Percentiles rank a stretch among this genome's conserved stretches.
Evolutionary conservation across 2,113 vertebrate species (phyloP).

Genomic region (Nannobrachium achirus): DNA sequence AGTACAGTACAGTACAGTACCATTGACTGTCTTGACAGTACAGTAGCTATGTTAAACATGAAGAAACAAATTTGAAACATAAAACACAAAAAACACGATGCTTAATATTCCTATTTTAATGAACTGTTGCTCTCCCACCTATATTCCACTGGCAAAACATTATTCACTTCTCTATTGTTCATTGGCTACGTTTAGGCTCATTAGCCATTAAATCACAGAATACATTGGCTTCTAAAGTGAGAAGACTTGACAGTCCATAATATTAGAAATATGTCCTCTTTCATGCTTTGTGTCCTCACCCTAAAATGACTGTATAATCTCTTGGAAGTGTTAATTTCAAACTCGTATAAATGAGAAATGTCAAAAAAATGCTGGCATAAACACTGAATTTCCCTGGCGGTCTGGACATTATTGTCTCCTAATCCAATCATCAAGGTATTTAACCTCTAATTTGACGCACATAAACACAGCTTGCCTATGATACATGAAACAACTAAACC

Average conservation of each 20-base stretch:
- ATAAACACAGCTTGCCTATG: no score
- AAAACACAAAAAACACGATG: no score
- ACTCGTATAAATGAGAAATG: constrained; percentile 25
- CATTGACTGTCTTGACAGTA: no score
- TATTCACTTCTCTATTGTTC: neutral
- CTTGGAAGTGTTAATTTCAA: constrained; percentile 34
- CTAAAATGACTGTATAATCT: constrained; percentile 37
- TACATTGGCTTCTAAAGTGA: neutral
- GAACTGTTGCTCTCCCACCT: neutral
- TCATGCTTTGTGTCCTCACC: constrained; percentile 12
- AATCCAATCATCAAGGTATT: constrained; percentile 45
- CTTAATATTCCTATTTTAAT: neutral
- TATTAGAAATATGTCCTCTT: neutral
- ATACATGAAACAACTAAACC: constrained; percentile 42
- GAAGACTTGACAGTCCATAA: neutral
- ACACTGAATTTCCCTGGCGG: constrained; percentile 22
- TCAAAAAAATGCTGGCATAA: constrained; percentile 30
- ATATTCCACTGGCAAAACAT: neutral
- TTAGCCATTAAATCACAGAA: neutral
- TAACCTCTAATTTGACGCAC: constrained; percentile 59
- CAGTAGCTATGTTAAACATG: no score
- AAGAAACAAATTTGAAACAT: no score
- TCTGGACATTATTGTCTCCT: constrained; percentile 39
- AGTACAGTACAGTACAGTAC: no score
- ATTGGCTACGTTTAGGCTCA: neutral